Percentiles rank a stretch among this genome's conserved stretches.
These are phyloP conservation scores for Scophthalmus maximus DNA, from an alignment of 2,113 vertebrate genomes.

Conservation along the genomic window DNA sequence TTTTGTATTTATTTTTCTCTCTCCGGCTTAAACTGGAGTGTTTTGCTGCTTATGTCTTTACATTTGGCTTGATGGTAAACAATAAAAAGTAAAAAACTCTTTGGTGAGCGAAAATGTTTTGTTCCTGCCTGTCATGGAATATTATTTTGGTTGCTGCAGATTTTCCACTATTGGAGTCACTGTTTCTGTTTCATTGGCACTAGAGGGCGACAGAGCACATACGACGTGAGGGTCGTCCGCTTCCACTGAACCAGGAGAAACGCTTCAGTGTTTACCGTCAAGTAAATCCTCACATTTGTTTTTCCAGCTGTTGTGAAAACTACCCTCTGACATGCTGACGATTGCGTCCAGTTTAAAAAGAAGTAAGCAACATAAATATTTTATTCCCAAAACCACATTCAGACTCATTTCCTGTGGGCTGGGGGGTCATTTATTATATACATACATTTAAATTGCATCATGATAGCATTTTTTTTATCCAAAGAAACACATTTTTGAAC, in stretches of 20 bases:
- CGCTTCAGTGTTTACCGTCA: not conserved
- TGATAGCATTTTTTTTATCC: too few relatives aligned
- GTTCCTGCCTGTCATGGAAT: not conserved
- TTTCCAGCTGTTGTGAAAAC: not conserved
- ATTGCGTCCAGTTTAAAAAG: too few relatives aligned
- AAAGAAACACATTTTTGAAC: too few relatives aligned
- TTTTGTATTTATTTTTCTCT: slow-evolving; percentile 40
- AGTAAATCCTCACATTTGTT: not conserved
- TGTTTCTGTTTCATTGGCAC: not conserved
- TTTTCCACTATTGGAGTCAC: not conserved
- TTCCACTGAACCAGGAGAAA: not conserved
- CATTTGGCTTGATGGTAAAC: slow-evolving; percentile 48
- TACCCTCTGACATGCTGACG: too few relatives aligned
- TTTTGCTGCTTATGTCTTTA: slow-evolving; percentile 16
- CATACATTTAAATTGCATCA: too few relatives aligned
- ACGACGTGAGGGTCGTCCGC: not conserved
- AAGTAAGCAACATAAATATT: too few relatives aligned
- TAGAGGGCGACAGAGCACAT: slow-evolving; percentile 46
- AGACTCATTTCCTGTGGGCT: too few relatives aligned
- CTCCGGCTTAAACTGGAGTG: slow-evolving; percentile 4
- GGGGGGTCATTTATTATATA: too few relatives aligned
- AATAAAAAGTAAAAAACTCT: slow-evolving; percentile 11
- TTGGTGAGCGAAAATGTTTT: not conserved
- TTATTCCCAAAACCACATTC: too few relatives aligned
- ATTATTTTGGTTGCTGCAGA: not conserved